phyloP scores from a whole-genome alignment of 2,888 invertebrate genomes.

The Apodemia mormo region DNA sequence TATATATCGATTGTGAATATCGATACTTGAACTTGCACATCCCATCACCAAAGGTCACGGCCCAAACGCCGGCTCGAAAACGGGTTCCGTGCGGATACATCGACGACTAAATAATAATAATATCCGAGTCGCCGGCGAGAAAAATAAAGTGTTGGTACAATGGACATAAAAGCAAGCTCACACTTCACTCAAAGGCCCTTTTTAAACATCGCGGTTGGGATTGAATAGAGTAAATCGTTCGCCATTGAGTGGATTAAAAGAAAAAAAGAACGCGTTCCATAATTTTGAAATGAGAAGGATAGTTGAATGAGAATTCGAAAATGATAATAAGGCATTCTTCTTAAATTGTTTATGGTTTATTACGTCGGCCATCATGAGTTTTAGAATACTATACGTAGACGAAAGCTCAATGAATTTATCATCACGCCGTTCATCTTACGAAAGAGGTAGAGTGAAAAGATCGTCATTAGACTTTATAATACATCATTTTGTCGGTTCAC shows the following conservation, averaged over 20 bases:
- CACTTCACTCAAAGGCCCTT: conserved; percentile 46
- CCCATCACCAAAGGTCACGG: conserved; percentile 73
- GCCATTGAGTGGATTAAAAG: conserved; percentile 45
- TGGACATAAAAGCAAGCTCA: conserved; percentile 49
- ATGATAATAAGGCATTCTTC: neutral
- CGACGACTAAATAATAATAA: conserved; percentile 68
- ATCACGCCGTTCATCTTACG: no score
- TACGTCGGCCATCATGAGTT: neutral
- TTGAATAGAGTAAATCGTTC: conserved; percentile 37
- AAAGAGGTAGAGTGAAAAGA: no score
- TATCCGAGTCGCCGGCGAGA: conserved; percentile 52
- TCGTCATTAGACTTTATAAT: no score
- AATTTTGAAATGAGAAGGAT: conserved; percentile 50
- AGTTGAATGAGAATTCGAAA: conserved; percentile 42
- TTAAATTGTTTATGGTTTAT: neutral
- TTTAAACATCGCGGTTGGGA: conserved; percentile 36
- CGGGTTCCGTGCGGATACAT: conserved; percentile 65
- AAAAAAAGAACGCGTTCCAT: conserved; percentile 31
- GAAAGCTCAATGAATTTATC: no score
- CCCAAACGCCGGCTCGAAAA: conserved; percentile 65
- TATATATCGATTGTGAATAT: conserved; percentile 37
- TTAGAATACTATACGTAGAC: neutral
- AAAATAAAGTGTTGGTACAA: conserved; percentile 55
- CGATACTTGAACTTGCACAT: conserved; percentile 3
- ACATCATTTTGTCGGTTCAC: no score